Base-by-base conservation (phyloP, 92 coral and sea anemone species). In the Porites evermanni region DNA sequence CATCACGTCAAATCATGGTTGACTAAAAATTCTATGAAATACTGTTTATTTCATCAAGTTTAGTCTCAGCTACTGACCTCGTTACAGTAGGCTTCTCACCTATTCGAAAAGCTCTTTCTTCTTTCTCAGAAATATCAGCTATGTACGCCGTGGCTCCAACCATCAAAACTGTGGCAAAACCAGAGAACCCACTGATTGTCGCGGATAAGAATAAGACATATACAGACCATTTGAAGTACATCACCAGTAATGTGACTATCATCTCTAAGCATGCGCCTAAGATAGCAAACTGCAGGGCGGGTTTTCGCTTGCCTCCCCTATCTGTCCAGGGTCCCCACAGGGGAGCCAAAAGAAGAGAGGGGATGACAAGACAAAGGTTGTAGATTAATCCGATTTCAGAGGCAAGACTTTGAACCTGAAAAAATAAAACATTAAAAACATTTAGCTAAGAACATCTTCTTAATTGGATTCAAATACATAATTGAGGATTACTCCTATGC, bases 321-420 rank as follows among this genome's bases (percentile, higher is more conserved):
- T 94, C 98, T 12, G 98, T 84, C 98, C 98, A 94, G 9, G 90
- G 79, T 2, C 98, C 98, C 76, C 90, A 71, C 53, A 94, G 75
- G 19, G 92, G 91, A 2, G 98, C 81, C 65, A 85, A 47, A 2
- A 94, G 65, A 4, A 94, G 77, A 0, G 98, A 87, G 10, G 95
- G 98, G 11, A 94, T 79, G 32, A 92, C 79, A 17, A 72, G 60
- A 44, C 78, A 87, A 86, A 94, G 85, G 14, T 56, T 82, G 24
- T 79, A 75, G 0, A 86, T 93, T 47, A 87, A 19, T 81, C 79
- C 83, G n/a, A 91, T 79, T 72, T 87, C 79, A 18, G 98, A 72
- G 12, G 93, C 75, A 29, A 76, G 10, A 53, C 82, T 65, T 80
- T 94, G 98, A 13, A 94, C 98, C 98, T 94, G 53, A 23, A 24